Percentiles rank a stretch among this genome's conserved stretches.
These are phyloP conservation scores for Leucozona laternaria DNA, from an alignment of 2,888 invertebrate species.

Conservation along the genomic window DNA sequence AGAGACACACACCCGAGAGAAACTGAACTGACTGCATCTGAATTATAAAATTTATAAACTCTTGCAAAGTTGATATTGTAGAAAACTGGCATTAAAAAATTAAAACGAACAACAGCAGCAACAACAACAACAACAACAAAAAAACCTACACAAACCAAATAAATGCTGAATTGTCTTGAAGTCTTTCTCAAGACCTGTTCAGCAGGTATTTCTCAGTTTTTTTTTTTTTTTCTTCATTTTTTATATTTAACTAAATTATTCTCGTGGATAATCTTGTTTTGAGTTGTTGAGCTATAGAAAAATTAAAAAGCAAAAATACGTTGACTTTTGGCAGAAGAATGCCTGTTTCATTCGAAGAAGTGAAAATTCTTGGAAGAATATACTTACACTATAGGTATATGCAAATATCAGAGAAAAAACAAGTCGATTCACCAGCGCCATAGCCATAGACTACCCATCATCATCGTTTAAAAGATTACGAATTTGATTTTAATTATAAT, in stretches of 20 bases:
- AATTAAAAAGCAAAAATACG: constrained; percentile 13
- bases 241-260: constrained; percentile 22
- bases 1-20: background rate
- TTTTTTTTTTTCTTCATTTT: background rate
- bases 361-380: constrained; percentile 46
- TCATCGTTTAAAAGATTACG: constrained; percentile 21
- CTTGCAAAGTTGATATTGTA: constrained; percentile 52
- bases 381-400: background rate
- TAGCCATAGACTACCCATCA: background rate
- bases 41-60: constrained; percentile 67
- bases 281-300: constrained; percentile 24
- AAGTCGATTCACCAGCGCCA: background rate
- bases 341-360: constrained; percentile 33
- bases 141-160: constrained; percentile 42
- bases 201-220: constrained; percentile 61
- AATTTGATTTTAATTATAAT: constrained; percentile 33
- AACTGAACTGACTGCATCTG: constrained; percentile 49
- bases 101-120: background rate
- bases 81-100: constrained; percentile 40
- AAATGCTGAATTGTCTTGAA: constrained; percentile 65
- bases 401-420: constrained; percentile 34
- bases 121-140: constrained; percentile 11
- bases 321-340: constrained; percentile 49
- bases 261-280: constrained; percentile 70
- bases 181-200: constrained; percentile 66